Evolutionary conservation across 2,888 invertebrate species (phyloP).

Genomic region (Drosophila gaucha): DNA sequence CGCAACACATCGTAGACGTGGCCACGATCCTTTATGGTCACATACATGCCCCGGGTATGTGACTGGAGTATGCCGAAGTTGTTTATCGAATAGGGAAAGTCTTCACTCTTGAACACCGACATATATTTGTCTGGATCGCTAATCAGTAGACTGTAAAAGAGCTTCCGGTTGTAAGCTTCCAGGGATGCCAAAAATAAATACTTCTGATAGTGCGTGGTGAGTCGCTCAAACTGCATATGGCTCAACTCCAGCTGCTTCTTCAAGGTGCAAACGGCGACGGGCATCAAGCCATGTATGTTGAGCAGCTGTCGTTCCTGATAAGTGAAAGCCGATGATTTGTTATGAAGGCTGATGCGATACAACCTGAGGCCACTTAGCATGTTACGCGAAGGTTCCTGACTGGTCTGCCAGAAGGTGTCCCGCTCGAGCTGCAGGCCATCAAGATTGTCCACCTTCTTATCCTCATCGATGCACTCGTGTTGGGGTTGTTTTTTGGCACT

Average conservation of each 20-base stretch:
- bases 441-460: neutral
- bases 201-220: neutral
- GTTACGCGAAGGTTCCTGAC: neutral
- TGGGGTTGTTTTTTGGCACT: neutral
- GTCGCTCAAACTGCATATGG: neutral
- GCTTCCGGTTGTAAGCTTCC: conserved; percentile 7
- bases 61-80: neutral
- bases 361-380: conserved; percentile 6
- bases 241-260: conserved; percentile 40
- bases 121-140: conserved; percentile 36
- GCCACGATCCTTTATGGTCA: conserved; percentile 57
- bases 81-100: neutral
- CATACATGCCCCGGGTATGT: conserved; percentile 19
- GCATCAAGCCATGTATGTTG: conserved; percentile 50
- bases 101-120: conserved; percentile 7
- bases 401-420: conserved; percentile 44
- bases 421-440: conserved; percentile 26
- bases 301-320: conserved; percentile 53
- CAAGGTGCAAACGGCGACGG: conserved; percentile 19
- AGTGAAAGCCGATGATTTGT: conserved; percentile 38
- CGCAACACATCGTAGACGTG: conserved; percentile 44
- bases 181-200: conserved; percentile 30
- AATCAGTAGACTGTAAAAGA: conserved; percentile 49
- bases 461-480: conserved; percentile 28
- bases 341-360: neutral